Evolutionary conservation across 1,140 invertebrate species (phyloP).

Genomic region (Platyscapa corneri): DNA sequence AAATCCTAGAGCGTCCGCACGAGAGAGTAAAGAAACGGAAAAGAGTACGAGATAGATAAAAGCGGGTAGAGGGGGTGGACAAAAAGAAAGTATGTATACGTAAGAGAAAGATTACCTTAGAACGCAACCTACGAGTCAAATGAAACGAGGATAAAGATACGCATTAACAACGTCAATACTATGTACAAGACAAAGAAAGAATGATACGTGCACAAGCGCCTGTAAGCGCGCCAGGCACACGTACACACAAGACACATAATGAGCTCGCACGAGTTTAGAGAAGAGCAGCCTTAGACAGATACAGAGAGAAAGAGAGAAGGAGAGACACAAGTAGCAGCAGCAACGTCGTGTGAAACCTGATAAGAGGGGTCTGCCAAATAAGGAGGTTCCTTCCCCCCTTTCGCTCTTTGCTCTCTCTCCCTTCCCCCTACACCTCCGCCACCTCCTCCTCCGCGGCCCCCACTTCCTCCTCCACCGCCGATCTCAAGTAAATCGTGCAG

Average conservation of each 20-base stretch:
- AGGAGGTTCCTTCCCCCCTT: constrained; percentile 65
- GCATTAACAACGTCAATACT: constrained; percentile 12
- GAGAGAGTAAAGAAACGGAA: neutral
- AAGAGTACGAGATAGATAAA: neutral
- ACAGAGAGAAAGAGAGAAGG: constrained; percentile 20
- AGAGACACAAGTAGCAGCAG: constrained; percentile 19
- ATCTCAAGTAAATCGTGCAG: constrained; percentile 34
- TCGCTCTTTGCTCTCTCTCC: constrained; percentile 30
- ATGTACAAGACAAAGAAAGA: constrained; percentile 7
- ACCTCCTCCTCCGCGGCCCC: neutral
- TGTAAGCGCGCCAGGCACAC: neutral
- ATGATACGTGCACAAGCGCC: neutral
- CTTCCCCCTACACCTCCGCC: neutral
- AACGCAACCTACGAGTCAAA: constrained; percentile 18
- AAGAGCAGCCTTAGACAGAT: neutral
- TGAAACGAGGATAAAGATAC: constrained; percentile 16
- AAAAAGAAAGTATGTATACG: constrained; percentile 20
- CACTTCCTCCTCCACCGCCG: neutral
- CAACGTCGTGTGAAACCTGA: constrained; percentile 72
- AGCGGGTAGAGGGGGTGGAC: no score
- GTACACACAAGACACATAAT: neutral
- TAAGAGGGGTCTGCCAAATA: constrained; percentile 73
- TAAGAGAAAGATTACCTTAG: constrained; percentile 22
- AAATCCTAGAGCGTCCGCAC: neutral
- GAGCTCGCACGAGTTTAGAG: neutral